These are phyloP conservation scores for Sternarchorhynchus goeldii DNA, from an alignment of 2,797 vertebrate species.

Conservation along the genomic window DNA sequence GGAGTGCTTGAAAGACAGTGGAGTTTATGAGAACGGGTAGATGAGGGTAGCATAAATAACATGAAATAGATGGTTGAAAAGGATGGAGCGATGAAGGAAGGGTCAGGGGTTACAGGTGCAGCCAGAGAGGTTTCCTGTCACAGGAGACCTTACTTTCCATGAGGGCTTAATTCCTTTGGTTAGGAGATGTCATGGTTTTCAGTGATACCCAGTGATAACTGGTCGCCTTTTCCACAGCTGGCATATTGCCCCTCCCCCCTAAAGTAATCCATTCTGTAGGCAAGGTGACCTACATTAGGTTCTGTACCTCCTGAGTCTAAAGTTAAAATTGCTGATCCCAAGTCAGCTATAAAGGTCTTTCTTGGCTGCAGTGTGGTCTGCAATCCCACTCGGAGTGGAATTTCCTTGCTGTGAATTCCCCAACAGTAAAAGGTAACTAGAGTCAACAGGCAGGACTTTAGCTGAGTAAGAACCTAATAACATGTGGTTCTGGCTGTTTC, in stretches of 20 bases:
- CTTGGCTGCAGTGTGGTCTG: background rate
- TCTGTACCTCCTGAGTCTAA: background rate
- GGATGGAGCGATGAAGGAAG: background rate
- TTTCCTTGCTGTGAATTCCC: slow-evolving; percentile 65
- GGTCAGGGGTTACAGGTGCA: background rate
- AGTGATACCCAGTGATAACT: too few species aligned
- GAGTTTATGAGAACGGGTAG: slow-evolving; percentile 10
- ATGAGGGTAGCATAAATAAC: background rate
- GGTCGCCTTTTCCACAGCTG: too few species aligned
- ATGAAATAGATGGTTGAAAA: background rate
- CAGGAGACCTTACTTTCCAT: too few species aligned
- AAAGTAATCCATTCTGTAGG: too few species aligned
- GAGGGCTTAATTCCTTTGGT: too few species aligned
- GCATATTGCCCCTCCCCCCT: too few species aligned
- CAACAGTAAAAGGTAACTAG: slow-evolving; percentile 58
- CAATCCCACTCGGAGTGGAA: slow-evolving; percentile 5
- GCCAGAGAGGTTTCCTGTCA: too few species aligned
- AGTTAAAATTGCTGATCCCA: background rate
- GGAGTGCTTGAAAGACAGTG: slow-evolving; percentile 17
- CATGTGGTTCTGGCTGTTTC: slow-evolving; percentile 34
- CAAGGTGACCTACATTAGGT: too few species aligned
- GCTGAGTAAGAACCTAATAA: slow-evolving; percentile 28
- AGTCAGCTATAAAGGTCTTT: background rate
- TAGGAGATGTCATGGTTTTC: too few species aligned
- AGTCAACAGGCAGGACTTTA: slow-evolving; percentile 34